Evolutionary conservation across 1,140 invertebrate species (phyloP).

Genomic region (Latrodectus geometricus): DNA sequence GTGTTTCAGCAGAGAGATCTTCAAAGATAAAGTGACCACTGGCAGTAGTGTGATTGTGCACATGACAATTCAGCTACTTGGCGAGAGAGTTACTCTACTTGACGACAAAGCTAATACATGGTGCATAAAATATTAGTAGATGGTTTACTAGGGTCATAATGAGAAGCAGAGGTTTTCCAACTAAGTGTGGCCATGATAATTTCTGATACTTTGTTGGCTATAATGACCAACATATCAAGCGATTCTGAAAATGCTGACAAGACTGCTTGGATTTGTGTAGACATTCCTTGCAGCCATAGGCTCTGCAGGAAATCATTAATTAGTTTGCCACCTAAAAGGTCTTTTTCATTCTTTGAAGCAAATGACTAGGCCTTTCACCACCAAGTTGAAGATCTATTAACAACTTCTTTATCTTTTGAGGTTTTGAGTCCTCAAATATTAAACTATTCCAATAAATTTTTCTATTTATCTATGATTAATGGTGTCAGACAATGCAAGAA

Average conservation of each 20-base stretch:
- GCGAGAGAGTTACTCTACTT: background rate
- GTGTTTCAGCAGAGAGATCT: background rate
- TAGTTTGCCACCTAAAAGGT: background rate
- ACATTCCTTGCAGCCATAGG: background rate
- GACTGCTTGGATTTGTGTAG: background rate
- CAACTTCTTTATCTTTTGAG: background rate
- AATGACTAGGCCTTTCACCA: background rate
- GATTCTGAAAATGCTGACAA: too few species aligned
- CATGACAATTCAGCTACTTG: constrained; percentile 9
- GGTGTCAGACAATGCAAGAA: background rate
- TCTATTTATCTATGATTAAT: background rate
- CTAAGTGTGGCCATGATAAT: background rate
- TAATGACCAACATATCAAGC: background rate
- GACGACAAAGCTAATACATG: background rate
- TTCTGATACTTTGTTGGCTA: constrained; percentile 16
- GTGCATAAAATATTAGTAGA: background rate
- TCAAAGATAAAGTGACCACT: background rate
- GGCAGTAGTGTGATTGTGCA: too few species aligned
- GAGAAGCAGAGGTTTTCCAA: background rate
- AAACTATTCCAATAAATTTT: too few species aligned
- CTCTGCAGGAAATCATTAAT: background rate
- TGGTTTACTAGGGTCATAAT: background rate
- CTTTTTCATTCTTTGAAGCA: background rate
- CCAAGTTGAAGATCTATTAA: background rate
- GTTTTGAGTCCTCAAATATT: background rate